These are phyloP conservation scores for Charanyca ferruginea DNA, from an alignment of 2,888 invertebrate species.

Conservation along the genomic window DNA sequence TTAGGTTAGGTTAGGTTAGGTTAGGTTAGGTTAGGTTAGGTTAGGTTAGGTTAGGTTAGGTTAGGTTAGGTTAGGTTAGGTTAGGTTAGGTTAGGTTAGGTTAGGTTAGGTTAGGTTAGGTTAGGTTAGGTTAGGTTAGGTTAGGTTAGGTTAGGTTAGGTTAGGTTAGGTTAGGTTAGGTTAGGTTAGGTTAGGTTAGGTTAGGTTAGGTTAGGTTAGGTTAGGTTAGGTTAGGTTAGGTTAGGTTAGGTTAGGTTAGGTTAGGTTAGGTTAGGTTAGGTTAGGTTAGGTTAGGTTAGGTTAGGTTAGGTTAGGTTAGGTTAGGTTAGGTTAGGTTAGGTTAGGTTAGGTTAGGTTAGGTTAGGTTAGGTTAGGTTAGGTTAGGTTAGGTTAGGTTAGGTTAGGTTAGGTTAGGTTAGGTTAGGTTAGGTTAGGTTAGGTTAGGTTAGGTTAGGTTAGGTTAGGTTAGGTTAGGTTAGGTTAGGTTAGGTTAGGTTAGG, in stretches of 20 bases:
- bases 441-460: too few relatives aligned
- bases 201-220: slow-evolving; percentile 55
- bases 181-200: slow-evolving; percentile 59
- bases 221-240: slow-evolving; percentile 59
- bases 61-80: slow-evolving; percentile 49
- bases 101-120: slow-evolving; percentile 56
- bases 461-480: too few relatives aligned
- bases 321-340: slow-evolving; percentile 61
- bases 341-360: slow-evolving; percentile 65
- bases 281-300: slow-evolving; percentile 59
- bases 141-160: slow-evolving; percentile 59
- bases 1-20: slow-evolving; percentile 45
- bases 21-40: slow-evolving; percentile 52
- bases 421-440: too few relatives aligned
- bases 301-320: slow-evolving; percentile 54
- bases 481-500: too few relatives aligned
- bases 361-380: slow-evolving; percentile 66
- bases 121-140: slow-evolving; percentile 54
- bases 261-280: slow-evolving; percentile 60
- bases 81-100: slow-evolving; percentile 49
- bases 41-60: slow-evolving; percentile 54
- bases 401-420: too few relatives aligned
- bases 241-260: slow-evolving; percentile 61
- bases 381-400: slow-evolving; percentile 56
- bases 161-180: slow-evolving; percentile 61